phyloP scores from a whole-genome alignment of 2,888 invertebrate species.

The Apomyelois bistriatella region DNA sequence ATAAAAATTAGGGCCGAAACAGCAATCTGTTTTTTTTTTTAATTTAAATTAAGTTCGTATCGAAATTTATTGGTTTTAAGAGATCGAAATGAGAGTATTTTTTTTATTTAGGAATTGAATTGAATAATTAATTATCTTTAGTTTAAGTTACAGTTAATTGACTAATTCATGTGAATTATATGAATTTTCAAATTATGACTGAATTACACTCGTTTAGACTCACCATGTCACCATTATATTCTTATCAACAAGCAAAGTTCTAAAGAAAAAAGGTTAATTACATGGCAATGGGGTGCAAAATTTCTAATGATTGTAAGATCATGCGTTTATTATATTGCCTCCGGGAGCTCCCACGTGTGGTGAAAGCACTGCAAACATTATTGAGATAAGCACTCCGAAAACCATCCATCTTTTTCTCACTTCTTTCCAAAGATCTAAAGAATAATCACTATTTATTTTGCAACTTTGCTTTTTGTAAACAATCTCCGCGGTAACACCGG shows the following conservation, averaged over 20 bases:
- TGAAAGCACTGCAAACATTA: slow-evolving; percentile 51
- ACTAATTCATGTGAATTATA: too few relatives aligned
- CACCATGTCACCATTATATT: not conserved
- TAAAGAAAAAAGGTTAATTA: slow-evolving; percentile 38
- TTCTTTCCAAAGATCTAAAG: slow-evolving; percentile 47
- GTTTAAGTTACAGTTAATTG: too few relatives aligned
- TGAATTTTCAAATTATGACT: too few relatives aligned
- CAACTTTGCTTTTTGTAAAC: slow-evolving; percentile 22
- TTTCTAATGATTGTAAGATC: slow-evolving; percentile 49
- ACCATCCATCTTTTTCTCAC: slow-evolving; percentile 53
- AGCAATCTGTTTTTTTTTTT: too few relatives aligned
- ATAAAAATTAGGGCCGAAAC: too few relatives aligned
- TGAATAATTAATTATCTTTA: too few relatives aligned
- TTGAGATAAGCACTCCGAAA: slow-evolving; percentile 47
- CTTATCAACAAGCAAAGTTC: slow-evolving; percentile 19
- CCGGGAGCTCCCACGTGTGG: slow-evolving; percentile 58
- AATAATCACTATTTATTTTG: slow-evolving; percentile 33
- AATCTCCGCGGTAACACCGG: slow-evolving; percentile 23
- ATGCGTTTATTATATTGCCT: slow-evolving; percentile 67
- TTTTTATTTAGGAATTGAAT: too few relatives aligned
- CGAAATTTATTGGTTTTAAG: too few relatives aligned
- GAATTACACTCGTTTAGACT: too few relatives aligned
- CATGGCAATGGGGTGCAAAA: slow-evolving; percentile 65
- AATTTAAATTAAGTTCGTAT: too few relatives aligned
- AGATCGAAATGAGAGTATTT: too few relatives aligned